Evolutionary conservation across 2,888 invertebrate species (phyloP).

Genomic region (Cartodere bifasciata): DNA sequence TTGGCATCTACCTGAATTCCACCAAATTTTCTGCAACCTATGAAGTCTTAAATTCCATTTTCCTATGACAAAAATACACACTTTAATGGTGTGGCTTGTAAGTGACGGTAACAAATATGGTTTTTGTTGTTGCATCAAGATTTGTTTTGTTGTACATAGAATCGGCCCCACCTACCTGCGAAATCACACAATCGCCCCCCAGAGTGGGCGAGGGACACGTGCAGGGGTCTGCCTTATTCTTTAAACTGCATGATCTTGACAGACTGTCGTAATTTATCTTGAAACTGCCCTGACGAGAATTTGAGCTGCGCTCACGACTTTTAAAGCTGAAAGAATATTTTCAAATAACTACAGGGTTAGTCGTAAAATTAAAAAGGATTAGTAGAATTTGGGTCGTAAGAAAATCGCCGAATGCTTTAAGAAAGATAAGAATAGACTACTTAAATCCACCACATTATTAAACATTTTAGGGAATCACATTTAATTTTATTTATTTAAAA

Average conservation of each 20-base stretch:
- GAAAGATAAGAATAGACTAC: too few species aligned
- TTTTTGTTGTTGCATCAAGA: slow-evolving; percentile 25
- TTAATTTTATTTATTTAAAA: too few species aligned
- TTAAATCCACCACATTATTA: too few species aligned
- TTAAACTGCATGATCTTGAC: slow-evolving; percentile 33
- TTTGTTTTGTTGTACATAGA: too few species aligned
- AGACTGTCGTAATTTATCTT: slow-evolving; percentile 33
- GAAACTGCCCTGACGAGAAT: slow-evolving; percentile 30
- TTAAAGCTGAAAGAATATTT: slow-evolving; percentile 27
- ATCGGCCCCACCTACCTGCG: slow-evolving; percentile 2
- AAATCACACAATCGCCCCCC: background rate
- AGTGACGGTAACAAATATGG: slow-evolving; percentile 34
- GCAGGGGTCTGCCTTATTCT: slow-evolving; percentile 31
- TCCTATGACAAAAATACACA: too few species aligned
- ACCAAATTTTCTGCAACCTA: too few species aligned
- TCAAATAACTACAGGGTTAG: slow-evolving; percentile 5
- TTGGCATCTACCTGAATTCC: too few species aligned
- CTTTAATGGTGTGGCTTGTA: slow-evolving; percentile 36
- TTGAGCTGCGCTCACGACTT: slow-evolving; percentile 27
- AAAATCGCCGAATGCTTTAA: too few species aligned
- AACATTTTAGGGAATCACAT: too few species aligned
- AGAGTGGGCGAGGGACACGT: slow-evolving; percentile 25
- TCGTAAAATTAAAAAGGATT: slow-evolving; percentile 1
- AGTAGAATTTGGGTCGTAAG: too few species aligned
- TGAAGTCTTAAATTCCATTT: too few species aligned